These are phyloP conservation scores for Calyptommatus sinebrachiatus DNA, from an alignment of 2,113 vertebrate species.

Conservation along the genomic window DNA sequence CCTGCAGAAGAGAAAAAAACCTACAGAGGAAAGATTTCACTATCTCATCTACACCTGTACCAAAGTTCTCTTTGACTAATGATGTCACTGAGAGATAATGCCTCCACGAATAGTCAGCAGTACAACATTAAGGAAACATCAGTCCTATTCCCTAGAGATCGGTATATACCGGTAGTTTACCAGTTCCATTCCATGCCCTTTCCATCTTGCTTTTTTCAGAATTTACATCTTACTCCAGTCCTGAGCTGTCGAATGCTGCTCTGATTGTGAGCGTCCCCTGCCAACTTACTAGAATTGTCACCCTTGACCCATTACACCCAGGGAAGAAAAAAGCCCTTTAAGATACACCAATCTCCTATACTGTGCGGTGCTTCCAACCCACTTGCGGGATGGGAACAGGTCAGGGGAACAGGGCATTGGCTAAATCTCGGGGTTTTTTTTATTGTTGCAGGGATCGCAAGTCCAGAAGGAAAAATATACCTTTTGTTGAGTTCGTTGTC, in stretches of 20 bases:
- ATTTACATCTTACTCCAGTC: background rate
- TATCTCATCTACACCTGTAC: background rate
- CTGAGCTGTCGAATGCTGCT: slow-evolving; percentile 3
- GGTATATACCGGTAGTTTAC: background rate
- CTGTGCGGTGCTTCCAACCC: slow-evolving; percentile 26
- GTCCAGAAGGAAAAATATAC: slow-evolving; percentile 58
- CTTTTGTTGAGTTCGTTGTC: slow-evolving; percentile 22
- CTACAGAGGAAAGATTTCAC: background rate
- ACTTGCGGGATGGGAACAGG: slow-evolving; percentile 26
- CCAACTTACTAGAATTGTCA: background rate
- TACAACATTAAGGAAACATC: background rate
- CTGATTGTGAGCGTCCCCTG: background rate
- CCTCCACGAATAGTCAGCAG: background rate
- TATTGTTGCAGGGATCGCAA: slow-evolving; percentile 43
- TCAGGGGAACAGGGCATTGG: slow-evolving; percentile 16
- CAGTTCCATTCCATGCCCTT: background rate
- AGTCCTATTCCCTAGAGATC: background rate
- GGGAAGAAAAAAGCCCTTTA: slow-evolving; percentile 34
- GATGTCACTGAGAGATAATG: background rate
- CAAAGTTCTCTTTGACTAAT: background rate
- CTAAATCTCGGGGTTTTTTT: slow-evolving; percentile 37
- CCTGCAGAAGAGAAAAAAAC: background rate
- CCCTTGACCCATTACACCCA: background rate
- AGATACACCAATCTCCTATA: slow-evolving; percentile 19
- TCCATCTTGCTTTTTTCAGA: background rate